phyloP scores from a whole-genome alignment of 2,113 vertebrate genomes.

The Dipodomys merriami region DNA sequence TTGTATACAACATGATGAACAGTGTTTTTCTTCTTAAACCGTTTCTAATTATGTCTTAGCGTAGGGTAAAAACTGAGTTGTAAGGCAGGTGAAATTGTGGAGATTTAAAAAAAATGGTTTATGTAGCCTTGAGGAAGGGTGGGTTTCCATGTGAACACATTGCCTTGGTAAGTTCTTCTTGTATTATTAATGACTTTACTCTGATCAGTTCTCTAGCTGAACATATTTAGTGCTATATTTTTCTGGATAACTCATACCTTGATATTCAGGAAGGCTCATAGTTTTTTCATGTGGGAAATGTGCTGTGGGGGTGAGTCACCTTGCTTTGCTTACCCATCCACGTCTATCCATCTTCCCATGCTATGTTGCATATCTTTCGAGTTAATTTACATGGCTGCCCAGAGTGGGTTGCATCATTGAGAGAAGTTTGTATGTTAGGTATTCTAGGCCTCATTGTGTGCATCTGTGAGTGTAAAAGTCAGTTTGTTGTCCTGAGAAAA shows the following conservation, averaged over 20 bases:
- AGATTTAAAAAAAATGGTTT: background rate
- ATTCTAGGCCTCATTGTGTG: background rate
- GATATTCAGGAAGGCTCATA: constrained; percentile 39
- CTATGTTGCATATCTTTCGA: background rate
- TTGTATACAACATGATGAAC: background rate
- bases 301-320: constrained; percentile 44
- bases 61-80: background rate
- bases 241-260: constrained; percentile 65
- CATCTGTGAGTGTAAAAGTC: background rate
- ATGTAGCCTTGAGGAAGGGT: background rate
- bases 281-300: constrained; percentile 69
- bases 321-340: constrained; percentile 32
- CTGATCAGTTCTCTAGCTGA: background rate
- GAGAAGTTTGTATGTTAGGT: constrained; percentile 17
- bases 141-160: background rate
- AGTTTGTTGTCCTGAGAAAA: background rate
- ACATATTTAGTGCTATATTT: background rate
- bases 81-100: background rate
- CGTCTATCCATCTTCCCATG: constrained; percentile 55
- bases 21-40: background rate
- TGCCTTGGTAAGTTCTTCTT: background rate
- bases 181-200: background rate
- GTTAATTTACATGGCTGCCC: constrained; percentile 19
- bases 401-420: background rate
- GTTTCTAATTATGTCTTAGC: background rate